Base-by-base conservation (phyloP, 2,797 vertebrate genomes). In the Philypnodon macrostomus region DNA sequence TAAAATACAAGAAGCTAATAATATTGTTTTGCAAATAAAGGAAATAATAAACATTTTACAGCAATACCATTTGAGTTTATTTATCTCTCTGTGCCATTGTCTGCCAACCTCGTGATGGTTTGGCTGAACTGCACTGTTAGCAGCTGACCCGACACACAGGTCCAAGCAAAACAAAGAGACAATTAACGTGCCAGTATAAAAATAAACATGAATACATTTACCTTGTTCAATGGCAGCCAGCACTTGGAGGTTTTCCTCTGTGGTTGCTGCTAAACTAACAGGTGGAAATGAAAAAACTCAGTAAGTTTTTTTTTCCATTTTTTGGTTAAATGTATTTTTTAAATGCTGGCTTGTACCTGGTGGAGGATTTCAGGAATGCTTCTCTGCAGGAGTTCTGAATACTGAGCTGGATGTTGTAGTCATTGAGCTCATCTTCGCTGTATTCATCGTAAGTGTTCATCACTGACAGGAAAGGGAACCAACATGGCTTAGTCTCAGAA, bases 151-250 rank as follows among this genome's bases (percentile, higher is more conserved):
- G 19, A 35, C 30, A 31, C 26, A 18, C 14, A 1, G 32, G 53
- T 48, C 34, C 31, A 32, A 19, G 29, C n/a, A 26, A 37, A 19
- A 31, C 29, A 49, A 30, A 49, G 7, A 42, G 15, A 47, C 7
- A 1, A 2, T 44, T 44, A 42, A 27, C 39, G 16, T 29, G 14
- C 24, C 39, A 7, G 9, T 2, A n/a, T 40, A 13, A 40, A 40
- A 40, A 14, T 24, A 1, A 29, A 29, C 12, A 29, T 29, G 4
- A 29, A 10, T 11, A 4, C 6, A 33, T 66, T 63, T 84, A 95
- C 90, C 90, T 90, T 89, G 84, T 58, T 86, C 85, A 58, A 94
- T 88, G 26, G 88, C 88, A 21, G 87, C 65, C 40, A 90, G 63
- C 51, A 93, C 87, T 80, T 88, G 91, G 58, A 83, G 75, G 1